These are phyloP conservation scores for Artemia sinica DNA, from an alignment of 2,888 invertebrate species.

Conservation along the genomic window DNA sequence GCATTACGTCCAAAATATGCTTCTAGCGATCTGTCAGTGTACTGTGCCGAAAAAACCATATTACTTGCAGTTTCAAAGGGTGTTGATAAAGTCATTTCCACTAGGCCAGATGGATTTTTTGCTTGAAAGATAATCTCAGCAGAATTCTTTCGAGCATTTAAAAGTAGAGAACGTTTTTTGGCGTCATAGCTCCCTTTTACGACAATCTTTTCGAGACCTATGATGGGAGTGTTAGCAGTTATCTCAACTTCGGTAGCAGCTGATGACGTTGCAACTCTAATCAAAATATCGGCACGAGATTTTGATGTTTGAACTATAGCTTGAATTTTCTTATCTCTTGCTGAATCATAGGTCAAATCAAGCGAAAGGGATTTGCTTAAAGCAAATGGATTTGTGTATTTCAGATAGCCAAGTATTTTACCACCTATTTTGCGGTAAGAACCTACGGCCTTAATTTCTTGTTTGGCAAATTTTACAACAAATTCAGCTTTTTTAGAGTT, in stretches of 20 bases:
- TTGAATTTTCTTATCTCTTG: constrained; percentile 12
- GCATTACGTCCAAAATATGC: background rate
- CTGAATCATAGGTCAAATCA: constrained; percentile 18
- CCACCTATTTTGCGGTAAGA: background rate
- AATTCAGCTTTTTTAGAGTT: constrained; percentile 9
- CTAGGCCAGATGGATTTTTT: background rate
- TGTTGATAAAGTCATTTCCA: background rate
- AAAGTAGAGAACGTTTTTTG: background rate
- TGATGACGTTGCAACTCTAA: background rate
- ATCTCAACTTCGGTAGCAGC: background rate
- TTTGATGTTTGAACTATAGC: constrained; percentile 19
- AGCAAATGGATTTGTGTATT: constrained; percentile 17
- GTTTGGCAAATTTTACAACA: constrained; percentile 7
- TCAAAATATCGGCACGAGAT: constrained; percentile 17
- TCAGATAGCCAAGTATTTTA: constrained; percentile 13
- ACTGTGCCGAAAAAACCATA: background rate
- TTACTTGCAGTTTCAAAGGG: constrained; percentile 4
- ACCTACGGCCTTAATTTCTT: constrained; percentile 17
- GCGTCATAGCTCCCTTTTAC: constrained; percentile 11
- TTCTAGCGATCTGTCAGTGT: background rate
- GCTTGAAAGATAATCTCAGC: constrained; percentile 8
- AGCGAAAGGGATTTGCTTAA: constrained; percentile 20
- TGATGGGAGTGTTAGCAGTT: constrained; percentile 20
- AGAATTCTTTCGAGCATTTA: background rate
- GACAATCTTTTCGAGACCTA: background rate